These are phyloP conservation scores for Lophochroa leadbeateri DNA, from an alignment of 2,113 vertebrate species.

Conservation along the genomic window DNA sequence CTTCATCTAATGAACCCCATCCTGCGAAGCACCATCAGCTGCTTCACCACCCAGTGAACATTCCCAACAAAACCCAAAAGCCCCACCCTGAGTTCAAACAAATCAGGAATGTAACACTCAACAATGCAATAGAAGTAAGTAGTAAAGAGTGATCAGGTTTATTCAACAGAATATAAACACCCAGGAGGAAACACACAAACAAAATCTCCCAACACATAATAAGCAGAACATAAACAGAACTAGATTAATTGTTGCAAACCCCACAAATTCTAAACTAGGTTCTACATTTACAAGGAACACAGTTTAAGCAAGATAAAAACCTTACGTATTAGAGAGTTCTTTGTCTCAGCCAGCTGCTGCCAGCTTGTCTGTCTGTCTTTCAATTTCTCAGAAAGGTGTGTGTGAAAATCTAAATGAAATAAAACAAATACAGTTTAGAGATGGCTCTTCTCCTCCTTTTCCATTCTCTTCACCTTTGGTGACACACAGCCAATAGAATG, in stretches of 20 bases:
- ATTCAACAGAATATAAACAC: neutral
- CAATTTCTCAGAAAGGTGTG: constrained; percentile 77
- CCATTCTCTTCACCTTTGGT: neutral
- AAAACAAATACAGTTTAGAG: constrained; percentile 73
- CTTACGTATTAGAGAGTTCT: constrained; percentile 78
- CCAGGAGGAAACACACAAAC: neutral
- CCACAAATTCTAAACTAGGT: constrained; percentile 2
- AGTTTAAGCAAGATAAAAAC: constrained; percentile 70
- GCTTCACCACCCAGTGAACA: neutral
- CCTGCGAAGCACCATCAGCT: fast-evolving
- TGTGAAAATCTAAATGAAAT: constrained; percentile 76
- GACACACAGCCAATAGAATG: neutral
- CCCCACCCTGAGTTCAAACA: neutral
- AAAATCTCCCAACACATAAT: neutral
- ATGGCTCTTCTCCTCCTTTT: neutral
- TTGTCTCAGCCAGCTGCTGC: constrained; percentile 77
- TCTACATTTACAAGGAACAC: constrained; percentile 34
- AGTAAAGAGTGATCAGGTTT: neutral
- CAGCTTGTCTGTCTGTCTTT: constrained; percentile 77
- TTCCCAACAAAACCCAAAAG: neutral
- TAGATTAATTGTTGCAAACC: neutral
- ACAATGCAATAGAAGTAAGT: neutral
- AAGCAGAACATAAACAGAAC: neutral
- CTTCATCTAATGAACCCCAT: fast-evolving
- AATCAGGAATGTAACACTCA: neutral